phyloP scores from a whole-genome alignment of 2,888 invertebrate species.

The Dolichomitus sp. region DNA sequence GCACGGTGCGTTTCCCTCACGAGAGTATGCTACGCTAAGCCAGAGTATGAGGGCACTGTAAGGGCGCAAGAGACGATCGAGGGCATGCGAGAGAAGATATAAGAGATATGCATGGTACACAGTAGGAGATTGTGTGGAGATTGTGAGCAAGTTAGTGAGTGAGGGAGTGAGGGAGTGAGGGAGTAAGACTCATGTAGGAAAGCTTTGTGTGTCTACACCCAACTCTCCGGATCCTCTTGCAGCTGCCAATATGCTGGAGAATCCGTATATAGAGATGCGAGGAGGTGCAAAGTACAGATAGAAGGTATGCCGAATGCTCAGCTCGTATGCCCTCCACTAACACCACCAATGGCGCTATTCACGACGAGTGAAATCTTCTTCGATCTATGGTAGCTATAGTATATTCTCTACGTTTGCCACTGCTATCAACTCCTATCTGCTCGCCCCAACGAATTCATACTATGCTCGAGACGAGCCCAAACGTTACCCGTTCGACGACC shows the following conservation, averaged over 20 bases:
- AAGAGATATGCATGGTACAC: background rate
- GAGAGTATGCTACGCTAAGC: slow-evolving; percentile 27
- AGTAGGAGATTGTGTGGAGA: background rate
- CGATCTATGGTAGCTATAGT: slow-evolving; percentile 4
- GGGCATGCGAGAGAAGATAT: background rate
- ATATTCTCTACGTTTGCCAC: slow-evolving; percentile 10
- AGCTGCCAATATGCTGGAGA: slow-evolving; percentile 16
- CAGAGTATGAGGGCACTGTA: slow-evolving; percentile 4
- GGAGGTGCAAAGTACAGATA: slow-evolving; percentile 20
- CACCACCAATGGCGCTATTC: background rate
- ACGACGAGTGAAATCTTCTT: slow-evolving; percentile 30
- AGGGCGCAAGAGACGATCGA: slow-evolving; percentile 3
- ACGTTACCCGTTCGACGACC: background rate
- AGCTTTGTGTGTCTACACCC: background rate
- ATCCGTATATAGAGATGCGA: background rate
- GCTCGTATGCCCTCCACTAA: background rate
- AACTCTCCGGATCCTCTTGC: slow-evolving; percentile 13
- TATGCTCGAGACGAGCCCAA: slow-evolving; percentile 14
- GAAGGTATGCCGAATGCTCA: slow-evolving; percentile 31
- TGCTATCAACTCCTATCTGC: slow-evolving; percentile 46
- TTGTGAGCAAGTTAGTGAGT: background rate
- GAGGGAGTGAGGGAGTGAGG: background rate
- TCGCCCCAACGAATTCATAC: slow-evolving; percentile 31
- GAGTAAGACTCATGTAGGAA: background rate
- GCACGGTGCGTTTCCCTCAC: slow-evolving; percentile 43